phyloP scores from a whole-genome alignment of 2,797 vertebrate species.

The Epinephelus coioides region DNA sequence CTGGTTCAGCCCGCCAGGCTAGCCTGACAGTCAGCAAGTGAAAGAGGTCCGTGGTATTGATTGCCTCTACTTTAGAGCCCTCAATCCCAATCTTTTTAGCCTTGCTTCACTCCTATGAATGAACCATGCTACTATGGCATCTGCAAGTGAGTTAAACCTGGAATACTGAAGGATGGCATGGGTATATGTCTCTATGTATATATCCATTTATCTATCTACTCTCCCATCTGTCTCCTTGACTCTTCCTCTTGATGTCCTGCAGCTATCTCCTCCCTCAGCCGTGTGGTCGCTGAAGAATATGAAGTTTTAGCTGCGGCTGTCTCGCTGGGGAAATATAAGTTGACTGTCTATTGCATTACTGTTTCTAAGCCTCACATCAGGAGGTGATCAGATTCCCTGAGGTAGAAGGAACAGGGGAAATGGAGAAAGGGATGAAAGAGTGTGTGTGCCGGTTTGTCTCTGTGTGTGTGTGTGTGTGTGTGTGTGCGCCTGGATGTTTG shows the following conservation, averaged over 20 bases:
- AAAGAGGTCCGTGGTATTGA: constrained; percentile 50
- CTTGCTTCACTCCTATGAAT: constrained; percentile 32
- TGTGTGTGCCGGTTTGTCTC: constrained; percentile 38
- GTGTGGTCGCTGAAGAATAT: constrained; percentile 70
- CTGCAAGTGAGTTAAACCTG: constrained; percentile 8
- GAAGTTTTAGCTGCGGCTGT: constrained; percentile 61
- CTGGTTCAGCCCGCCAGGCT: constrained; percentile 40
- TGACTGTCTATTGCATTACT: constrained; percentile 79
- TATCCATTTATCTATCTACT: constrained; percentile 44
- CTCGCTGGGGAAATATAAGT: constrained; percentile 83
- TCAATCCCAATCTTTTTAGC: constrained; percentile 24
- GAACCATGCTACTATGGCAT: constrained; percentile 12
- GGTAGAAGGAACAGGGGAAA: constrained; percentile 60
- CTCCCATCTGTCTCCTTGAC: constrained; percentile 43
- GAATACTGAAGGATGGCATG: constrained; percentile 45
- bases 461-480: background rate
- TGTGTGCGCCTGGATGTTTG: constrained; percentile 15
- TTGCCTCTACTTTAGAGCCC: constrained; percentile 32
- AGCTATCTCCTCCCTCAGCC: constrained; percentile 57
- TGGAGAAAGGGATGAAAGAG: constrained; percentile 61
- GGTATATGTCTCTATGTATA: constrained; percentile 36
- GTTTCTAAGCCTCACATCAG: constrained; percentile 79
- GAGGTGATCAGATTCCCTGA: constrained; percentile 77
- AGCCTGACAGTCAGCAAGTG: constrained; percentile 40
- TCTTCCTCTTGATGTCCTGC: constrained; percentile 63